phyloP scores from a whole-genome alignment of 53 echinoderm and acorn worm species.

The Hippasteria phrygiana region DNA sequence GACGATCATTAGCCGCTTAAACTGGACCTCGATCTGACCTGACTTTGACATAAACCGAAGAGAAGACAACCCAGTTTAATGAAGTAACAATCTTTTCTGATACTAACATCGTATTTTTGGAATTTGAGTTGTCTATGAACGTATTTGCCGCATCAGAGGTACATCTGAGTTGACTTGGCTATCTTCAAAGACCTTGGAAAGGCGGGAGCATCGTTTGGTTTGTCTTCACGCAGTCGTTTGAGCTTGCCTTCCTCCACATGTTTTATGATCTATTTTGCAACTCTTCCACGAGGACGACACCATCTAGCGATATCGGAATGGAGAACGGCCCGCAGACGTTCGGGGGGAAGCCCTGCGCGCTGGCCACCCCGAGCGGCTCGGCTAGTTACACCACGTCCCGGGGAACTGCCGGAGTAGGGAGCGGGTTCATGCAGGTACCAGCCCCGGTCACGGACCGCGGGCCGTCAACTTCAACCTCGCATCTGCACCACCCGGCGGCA shows the following conservation, averaged over 20 bases:
- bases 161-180: neutral
- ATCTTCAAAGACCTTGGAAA: neutral
- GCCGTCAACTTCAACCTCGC: conserved; percentile 37
- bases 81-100: neutral
- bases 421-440: conserved; percentile 53
- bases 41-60: conserved; percentile 3
- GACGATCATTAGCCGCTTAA: conserved; percentile 6
- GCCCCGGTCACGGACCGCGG: neutral
- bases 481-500: conserved; percentile 41
- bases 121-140: neutral
- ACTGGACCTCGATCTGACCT: conserved; percentile 19
- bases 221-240: neutral
- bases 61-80: neutral
- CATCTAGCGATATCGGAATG: conserved; percentile 39
- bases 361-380: neutral
- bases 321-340: conserved; percentile 47
- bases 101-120: neutral
- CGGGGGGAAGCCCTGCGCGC: conserved; percentile 47
- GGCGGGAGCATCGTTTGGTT: neutral
- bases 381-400: neutral
- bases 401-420: neutral
- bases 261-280: conserved; percentile 65
- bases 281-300: conserved; percentile 46
- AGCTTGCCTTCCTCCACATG: conserved; percentile 17
- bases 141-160: neutral